A percentile compares a stretch with the other conserved stretches of the same genome.
Evolutionary conservation across 2,797 vertebrate species (phyloP).

Genomic region (Myotis planiceps): DNA sequence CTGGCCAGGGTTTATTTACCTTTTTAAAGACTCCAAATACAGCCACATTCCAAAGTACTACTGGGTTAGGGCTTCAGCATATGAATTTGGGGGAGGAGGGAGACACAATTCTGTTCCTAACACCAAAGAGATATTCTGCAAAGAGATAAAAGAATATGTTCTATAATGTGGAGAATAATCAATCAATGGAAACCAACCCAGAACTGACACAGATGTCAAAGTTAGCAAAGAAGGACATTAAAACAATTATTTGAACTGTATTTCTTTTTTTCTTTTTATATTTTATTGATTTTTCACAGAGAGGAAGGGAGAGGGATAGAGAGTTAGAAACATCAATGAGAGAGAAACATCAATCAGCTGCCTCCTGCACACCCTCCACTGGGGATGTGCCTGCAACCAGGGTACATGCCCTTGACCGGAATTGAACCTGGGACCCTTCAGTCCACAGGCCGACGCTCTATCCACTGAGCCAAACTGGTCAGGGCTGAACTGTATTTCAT

Average conservation of each 20-base stretch:
- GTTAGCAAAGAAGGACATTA: neutral
- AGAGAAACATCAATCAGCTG: too few species aligned
- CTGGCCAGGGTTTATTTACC: neutral
- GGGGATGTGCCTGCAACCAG: too few species aligned
- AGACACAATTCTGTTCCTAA: neutral
- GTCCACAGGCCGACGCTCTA: too few species aligned
- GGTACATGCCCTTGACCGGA: too few species aligned
- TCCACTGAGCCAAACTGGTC: too few species aligned
- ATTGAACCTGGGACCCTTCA: too few species aligned
- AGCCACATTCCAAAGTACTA: neutral
- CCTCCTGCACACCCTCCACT: too few species aligned
- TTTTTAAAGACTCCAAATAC: neutral
- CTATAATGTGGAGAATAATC: neutral
- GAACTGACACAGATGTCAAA: neutral
- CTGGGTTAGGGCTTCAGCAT: neutral
- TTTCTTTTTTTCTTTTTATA: too few species aligned
- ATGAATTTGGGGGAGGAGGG: neutral
- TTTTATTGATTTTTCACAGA: too few species aligned
- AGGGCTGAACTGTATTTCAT: neutral
- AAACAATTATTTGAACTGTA: neutral
- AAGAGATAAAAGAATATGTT: neutral
- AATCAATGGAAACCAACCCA: neutral
- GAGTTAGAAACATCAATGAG: too few species aligned
- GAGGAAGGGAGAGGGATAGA: too few species aligned
- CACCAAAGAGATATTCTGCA: neutral